Percentiles rank a stretch among this genome's conserved stretches.
Conservation (phyloP, 1,140 invertebrate genomes). For the Heliconius hewitsoni region DNA sequence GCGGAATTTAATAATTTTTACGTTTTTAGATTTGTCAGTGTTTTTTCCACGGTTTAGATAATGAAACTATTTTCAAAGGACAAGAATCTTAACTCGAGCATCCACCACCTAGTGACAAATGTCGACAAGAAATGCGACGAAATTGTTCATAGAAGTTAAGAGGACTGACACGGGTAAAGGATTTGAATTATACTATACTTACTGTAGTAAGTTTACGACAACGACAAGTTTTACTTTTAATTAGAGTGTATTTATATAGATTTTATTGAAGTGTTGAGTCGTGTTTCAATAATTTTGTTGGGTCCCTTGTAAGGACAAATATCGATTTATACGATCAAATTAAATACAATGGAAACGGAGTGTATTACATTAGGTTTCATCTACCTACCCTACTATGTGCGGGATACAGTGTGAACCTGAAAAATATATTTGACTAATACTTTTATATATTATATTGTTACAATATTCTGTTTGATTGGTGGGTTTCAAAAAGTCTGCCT, state of each 20-base stretch:
- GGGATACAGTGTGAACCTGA: too few species aligned
- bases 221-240: constrained; percentile 5
- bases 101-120: background rate
- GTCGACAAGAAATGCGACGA: background rate
- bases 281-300: too few species aligned
- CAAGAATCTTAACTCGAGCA: background rate
- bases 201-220: background rate
- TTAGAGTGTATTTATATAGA: background rate
- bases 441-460: too few species aligned
- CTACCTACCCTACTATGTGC: too few species aligned
- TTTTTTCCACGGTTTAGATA: background rate
- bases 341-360: too few species aligned
- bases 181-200: background rate
- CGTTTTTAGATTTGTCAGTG: background rate
- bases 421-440: too few species aligned
- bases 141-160: background rate
- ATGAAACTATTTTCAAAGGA: background rate
- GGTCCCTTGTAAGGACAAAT: too few species aligned
- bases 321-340: too few species aligned
- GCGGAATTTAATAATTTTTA: too few species aligned
- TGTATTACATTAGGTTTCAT: too few species aligned
- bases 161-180: constrained; percentile 3
- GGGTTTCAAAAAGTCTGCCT: too few species aligned
- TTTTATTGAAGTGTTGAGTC: background rate
- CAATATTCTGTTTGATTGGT: too few species aligned